Base-by-base conservation (phyloP, 2,113 vertebrate species). In the Nannospalax galili region DNA sequence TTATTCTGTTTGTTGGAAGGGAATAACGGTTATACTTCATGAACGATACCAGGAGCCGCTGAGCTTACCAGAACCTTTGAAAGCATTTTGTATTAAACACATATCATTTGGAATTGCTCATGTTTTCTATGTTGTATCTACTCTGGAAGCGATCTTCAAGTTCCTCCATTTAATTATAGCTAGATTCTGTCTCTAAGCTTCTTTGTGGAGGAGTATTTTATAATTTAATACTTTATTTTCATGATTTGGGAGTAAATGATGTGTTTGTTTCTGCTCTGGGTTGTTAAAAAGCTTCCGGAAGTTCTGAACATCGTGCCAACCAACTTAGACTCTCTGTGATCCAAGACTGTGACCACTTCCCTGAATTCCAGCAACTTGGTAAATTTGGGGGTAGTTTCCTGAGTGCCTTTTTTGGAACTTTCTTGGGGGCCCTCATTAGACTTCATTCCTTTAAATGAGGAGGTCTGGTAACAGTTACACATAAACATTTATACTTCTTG, bases 141-240 rank as follows among this genome's bases (percentile, higher is more conserved):
- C 35, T 24, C 85, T 90, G 60, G 69, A 87, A 24, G 28, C 84
- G n/a, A 30, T 28, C 58, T 84, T 86, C 28, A 87, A 80, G 35
- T 78, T 90, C 77, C 69, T 86, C 28, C 35, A 82, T 81, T 94
- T 78, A 15, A 26, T 78, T 84, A 35, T 64, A 79, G 28, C 58
- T 87, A 30, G 35, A 84, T 74, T 92, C 4, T 90, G 7, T 87
- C 42, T 91, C 81, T 90, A 69, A 86, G 70, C 24, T 77, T 56
- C 86, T 78, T 90, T 87, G 56, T 35, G 78, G 42, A 78, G 45
- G 35, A 87, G 81, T 93, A 42, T 89, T 85, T 96, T 88, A 95
- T 95, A 40, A 73, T 96, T 89, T 91, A 92, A 69, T 79, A 78
- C 81, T 93, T 93, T 75, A 85, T 91, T 95, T 95, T 79, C 74